Base-by-base conservation (phyloP, 2,113 vertebrate species). In the Tenebrosternarchus preto region DNA sequence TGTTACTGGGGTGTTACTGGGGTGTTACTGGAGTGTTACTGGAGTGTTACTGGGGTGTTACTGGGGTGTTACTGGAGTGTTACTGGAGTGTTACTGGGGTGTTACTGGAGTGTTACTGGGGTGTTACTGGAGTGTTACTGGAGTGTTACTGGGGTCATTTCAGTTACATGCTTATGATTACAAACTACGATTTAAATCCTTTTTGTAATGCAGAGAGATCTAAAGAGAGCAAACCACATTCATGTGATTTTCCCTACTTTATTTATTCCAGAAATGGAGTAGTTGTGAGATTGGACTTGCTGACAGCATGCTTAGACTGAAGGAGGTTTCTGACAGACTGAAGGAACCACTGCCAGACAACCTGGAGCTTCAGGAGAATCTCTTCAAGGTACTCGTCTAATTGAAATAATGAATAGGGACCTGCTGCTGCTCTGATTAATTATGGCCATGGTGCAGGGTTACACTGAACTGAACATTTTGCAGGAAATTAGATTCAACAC, bases 251-350 rank as follows among this genome's bases (percentile, higher is more conserved):
- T 4, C 43, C 31, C 75, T 59, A 88, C 27, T 92, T 78, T 61
- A 43, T 92, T 78, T 61, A 43, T 83, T 84, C 22, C 83, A 96
- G 95, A 92, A 83, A 39, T 95, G 94, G 91, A 89, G 91, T 61
- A 85, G 19, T 74, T 94, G 93, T 92, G 93, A 94, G 90, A 86
- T 88, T 24, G 87, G 88, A 78, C 89, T 91, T 6, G 88, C 86
- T 50, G 89, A 90, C 27, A 60, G 94, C 43, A 69, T 83, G 80
- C 88, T 82, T 50, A 89, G 81, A 16, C 89, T 98, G 81, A 87
- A 74, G 1, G 83, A 92, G 77, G 84, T 95, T 75, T 93, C 92
- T 53, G 82, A 76, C 57, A 89, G 84, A 73, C 75, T 94, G 39
- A 89, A 85, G 80, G 85, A 87, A 86, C 87, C 87, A 39, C 91